Evolutionary conservation across 2,113 vertebrate species (phyloP), one percentile per base, ranked within the genome.

Genomic region (Cyanistes caeruleus): DNA sequence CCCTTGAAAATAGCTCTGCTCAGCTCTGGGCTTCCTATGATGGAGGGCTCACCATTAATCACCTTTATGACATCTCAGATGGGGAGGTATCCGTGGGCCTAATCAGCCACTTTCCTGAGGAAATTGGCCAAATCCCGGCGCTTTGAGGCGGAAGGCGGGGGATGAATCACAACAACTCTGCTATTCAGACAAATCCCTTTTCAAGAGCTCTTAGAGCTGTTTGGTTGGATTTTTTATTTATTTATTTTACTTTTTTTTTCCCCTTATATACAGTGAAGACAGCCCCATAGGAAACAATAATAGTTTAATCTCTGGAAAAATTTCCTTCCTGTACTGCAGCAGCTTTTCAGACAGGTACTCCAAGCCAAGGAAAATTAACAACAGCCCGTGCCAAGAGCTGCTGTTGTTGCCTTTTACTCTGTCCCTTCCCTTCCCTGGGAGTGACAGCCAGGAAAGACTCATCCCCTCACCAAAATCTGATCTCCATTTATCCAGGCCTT

Each of bases 261-360:
- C 0, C 1, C 22, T 97, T 79, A 97, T 97, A 86, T 89, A 79
- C 92, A 85, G 96, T 1, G 90, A 98, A 98, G 98, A 98, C 98
- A 97, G 97, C 97, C 98, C 85, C 97, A 98, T 97, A 98, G 98
- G 98, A 98, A 98, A 98, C 97, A 98, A 98, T 98, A 98, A 98
- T 90, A 97, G 97, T 98, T 98, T 98, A 98, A 98, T 98, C 98
- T 98, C 97, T 97, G 97, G 97, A 98, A 98, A 98, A 98, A 98
- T 98, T 98, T 98, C 98, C 98, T 98, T 98, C 98, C 98, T 98
- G 98, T 76, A 27, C 87, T 96, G 97, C 91, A 91, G 93, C 63
- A 95, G 93, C 95, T 94, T 97, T 97, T 98, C 94, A 98, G 98
- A 97, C 97, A 98, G 98, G 98, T 97, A 97, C 92, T 97, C 79